Evolutionary conservation across 2,113 vertebrate species (phyloP), one percentile per base, ranked within the genome.

Genomic region (Mellivora capensis): DNA sequence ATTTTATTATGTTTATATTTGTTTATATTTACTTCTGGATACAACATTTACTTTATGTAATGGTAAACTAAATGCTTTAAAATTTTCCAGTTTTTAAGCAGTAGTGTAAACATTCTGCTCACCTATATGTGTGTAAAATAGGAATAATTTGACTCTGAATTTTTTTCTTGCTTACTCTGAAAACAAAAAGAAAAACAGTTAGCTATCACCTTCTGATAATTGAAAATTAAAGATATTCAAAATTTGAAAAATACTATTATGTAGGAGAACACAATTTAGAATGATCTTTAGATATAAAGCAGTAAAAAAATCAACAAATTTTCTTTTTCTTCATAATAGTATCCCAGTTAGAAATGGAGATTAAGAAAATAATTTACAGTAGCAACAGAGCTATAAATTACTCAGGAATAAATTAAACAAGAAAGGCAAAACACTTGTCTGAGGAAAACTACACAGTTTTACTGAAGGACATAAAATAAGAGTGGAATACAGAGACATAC

Each of bases 1-100:
- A 90, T 90, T 90, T 95, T 17, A 69, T 77, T 96, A 49, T 57
- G 21, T n/a, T 76, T 67, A 74, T 82, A 71, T 89, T 91, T 90
- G 0, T 61, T 93, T 87, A 87, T 71, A 37, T 84, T 92, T 88
- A 76, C 21, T 91, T 88, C 42, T 71, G 59, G 42, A 52, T 62
- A 47, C 7, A 96, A 54, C 23, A 7, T 92, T 89, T 84, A 61
- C 44, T 34, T 86, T 86, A 90, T 47, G 57, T 84, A 31, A 25
- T 80, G 87, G 39, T 79, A 27, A 96, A 86, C 12, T 96, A 82
- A 86, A 81, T 57, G 47, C 37, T 94, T 96, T 27, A 91, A 37
- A 64, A 47, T 10, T 82, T 94, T 82, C 39, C 17, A 61, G 2
- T 80, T 86, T 89, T 82, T 59, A 82, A 89, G n/a, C 9, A 61